Conservation (phyloP, 2,888 invertebrate species). For the Ypsolopha sequella region DNA sequence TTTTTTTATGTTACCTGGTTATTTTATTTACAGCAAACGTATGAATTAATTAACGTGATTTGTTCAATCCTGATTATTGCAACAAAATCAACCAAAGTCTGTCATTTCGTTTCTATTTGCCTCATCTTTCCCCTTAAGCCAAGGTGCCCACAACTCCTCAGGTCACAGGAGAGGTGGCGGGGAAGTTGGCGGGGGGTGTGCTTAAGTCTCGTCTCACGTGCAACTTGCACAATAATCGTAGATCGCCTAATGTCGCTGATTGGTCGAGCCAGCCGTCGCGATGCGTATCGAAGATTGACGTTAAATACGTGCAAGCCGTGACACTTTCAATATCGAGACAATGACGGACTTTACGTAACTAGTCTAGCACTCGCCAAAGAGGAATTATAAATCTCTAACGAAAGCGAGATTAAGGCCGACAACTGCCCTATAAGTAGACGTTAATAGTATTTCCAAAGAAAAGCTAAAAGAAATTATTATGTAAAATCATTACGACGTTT, state of each 20-base stretch:
- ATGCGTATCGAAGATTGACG: slow-evolving; percentile 64
- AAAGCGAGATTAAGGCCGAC: not conserved
- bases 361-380: not conserved
- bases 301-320: slow-evolving; percentile 62
- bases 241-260: slow-evolving; percentile 50
- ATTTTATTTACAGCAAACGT: too few relatives aligned
- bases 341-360: slow-evolving; percentile 48
- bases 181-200: too few relatives aligned
- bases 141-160: too few relatives aligned
- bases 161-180: too few relatives aligned
- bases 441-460: not conserved
- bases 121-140: too few relatives aligned
- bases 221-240: slow-evolving; percentile 45
- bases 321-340: slow-evolving; percentile 64
- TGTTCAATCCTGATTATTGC: too few relatives aligned
- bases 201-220: slow-evolving; percentile 19
- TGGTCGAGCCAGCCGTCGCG: slow-evolving; percentile 32
- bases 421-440: not conserved
- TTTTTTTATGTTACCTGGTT: too few relatives aligned
- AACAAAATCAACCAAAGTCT: too few relatives aligned
- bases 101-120: too few relatives aligned
- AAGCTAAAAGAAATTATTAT: not conserved
- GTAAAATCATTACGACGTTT: slow-evolving; percentile 26
- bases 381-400: slow-evolving; percentile 1
- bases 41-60: too few relatives aligned